Base-by-base conservation (phyloP, 2,888 invertebrate species). In the Crematogaster levior region DNA sequence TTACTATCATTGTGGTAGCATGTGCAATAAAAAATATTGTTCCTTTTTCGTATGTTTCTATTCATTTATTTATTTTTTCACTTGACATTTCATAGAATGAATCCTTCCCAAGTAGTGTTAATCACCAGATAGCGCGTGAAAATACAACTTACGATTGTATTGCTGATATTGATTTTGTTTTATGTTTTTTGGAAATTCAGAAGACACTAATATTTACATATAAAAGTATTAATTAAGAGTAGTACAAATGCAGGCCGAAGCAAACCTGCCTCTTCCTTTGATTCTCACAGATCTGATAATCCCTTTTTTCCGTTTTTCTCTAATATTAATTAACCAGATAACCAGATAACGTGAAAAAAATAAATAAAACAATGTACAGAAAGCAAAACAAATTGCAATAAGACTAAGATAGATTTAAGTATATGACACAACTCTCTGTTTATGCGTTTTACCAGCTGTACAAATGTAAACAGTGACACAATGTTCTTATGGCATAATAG, bases 291-390 rank as follows among this genome's bases (percentile, higher is more conserved):
- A 77, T 83, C 66, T 81, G 61, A 58, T 84, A 85, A 88, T 87
- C 83, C 66, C 53, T 79, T 60, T 53, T 89, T n/a, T n/a, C n/a
- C n/a, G n/a, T 80, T 51, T 56, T 48, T 87, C 72, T 65, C 12
- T 75, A 79, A 82, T 66, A 72, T 87, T 86, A 77, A 74, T 87
- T 85, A 81, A 85, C 63, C 72, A 65, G 56, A 81, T 85, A 81
- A 85, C 63, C 72, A 65, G 56, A 81, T 77, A 72, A 83, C 18
- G 68, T 85, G 65, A 75, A 72, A 81, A 83, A 86, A 89, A 89
- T 89, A 89, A 89, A 89, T 89, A 89, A 88, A 88, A 81, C 60
- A 89, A 89, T 89, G 77, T 88, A 89, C 85, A 89, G 84, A 83
- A 83, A 40, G 75, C 81, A 65, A 88, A 85, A 81, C 73, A 81